phyloP scores from a whole-genome alignment of 2,888 invertebrate genomes.

The Apomyelois bistriatella region DNA sequence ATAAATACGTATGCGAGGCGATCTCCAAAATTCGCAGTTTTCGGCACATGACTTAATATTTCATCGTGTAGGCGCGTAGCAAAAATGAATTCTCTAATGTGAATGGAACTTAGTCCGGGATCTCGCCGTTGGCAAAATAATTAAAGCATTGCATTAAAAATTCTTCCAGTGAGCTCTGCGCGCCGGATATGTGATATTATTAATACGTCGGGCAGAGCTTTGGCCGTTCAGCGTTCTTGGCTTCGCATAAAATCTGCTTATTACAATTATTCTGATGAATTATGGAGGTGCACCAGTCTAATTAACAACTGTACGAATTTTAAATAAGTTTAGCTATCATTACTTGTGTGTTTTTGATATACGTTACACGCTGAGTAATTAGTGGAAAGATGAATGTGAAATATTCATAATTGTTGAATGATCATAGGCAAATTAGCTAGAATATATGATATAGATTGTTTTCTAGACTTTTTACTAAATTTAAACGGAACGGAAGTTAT shows the following conservation, averaged over 20 bases:
- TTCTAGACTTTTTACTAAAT: no score
- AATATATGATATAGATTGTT: no score
- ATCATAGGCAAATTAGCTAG: no score
- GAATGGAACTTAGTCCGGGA: constrained; percentile 71
- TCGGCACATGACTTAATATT: constrained; percentile 63
- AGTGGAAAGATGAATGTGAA: neutral
- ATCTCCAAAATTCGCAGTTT: constrained; percentile 75
- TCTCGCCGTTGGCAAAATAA: constrained; percentile 68
- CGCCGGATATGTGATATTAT: constrained; percentile 78
- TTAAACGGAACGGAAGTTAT: no score
- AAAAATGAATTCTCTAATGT: constrained; percentile 78
- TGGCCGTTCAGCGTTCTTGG: constrained; percentile 38
- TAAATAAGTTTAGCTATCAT: constrained; percentile 5
- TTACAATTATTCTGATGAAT: constrained; percentile 33
- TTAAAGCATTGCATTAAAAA: constrained; percentile 78
- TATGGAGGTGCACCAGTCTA: constrained; percentile 13
- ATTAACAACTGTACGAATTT: constrained; percentile 14
- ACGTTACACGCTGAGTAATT: neutral
- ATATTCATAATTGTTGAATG: neutral
- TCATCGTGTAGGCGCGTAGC: constrained; percentile 50
- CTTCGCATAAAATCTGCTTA: constrained; percentile 39
- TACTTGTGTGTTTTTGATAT: neutral
- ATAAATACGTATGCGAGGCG: constrained; percentile 63
- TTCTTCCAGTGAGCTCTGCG: constrained; percentile 69
- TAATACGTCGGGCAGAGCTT: constrained; percentile 56